phyloP scores from a whole-genome alignment of 2,888 invertebrate genomes.

The Pseudococcus jackbeardsleyi region DNA sequence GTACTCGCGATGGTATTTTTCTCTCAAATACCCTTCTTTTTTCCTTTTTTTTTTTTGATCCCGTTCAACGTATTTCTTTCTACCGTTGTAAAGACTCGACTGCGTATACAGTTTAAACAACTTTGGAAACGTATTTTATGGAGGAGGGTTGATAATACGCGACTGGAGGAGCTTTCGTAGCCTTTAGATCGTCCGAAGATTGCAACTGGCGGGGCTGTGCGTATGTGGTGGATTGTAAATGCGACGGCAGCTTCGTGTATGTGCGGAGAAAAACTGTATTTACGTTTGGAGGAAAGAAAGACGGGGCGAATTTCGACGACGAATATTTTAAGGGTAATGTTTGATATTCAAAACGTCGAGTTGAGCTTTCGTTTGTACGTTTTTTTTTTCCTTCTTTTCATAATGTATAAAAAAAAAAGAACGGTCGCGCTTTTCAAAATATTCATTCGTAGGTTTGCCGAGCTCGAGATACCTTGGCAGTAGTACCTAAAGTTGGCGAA shows the following conservation, averaged over 20 bases:
- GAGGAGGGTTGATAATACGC: background rate
- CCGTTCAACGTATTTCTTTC: too few species aligned
- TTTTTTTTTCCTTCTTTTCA: background rate
- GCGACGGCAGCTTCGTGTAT: background rate
- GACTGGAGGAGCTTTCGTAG: background rate
- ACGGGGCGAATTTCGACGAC: background rate
- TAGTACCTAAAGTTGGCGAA: background rate
- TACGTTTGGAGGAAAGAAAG: too few species aligned
- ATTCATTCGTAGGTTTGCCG: background rate
- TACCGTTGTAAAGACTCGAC: too few species aligned
- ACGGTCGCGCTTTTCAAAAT: background rate
- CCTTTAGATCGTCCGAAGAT: background rate
- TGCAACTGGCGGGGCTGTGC: background rate
- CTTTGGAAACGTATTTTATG: background rate
- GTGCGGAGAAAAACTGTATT: background rate
- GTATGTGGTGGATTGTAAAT: background rate
- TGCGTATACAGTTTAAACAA: too few species aligned
- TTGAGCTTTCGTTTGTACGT: background rate
- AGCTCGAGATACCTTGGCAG: background rate
- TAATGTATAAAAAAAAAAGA: background rate
- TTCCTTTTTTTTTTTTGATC: too few species aligned
- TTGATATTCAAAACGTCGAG: background rate
- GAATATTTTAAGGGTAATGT: slow-evolving; percentile 7
- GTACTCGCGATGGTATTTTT: too few species aligned
- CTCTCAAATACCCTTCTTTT: too few species aligned